Conservation (phyloP, 2,113 vertebrate species). For the Phylloscopus trochiloides region DNA sequence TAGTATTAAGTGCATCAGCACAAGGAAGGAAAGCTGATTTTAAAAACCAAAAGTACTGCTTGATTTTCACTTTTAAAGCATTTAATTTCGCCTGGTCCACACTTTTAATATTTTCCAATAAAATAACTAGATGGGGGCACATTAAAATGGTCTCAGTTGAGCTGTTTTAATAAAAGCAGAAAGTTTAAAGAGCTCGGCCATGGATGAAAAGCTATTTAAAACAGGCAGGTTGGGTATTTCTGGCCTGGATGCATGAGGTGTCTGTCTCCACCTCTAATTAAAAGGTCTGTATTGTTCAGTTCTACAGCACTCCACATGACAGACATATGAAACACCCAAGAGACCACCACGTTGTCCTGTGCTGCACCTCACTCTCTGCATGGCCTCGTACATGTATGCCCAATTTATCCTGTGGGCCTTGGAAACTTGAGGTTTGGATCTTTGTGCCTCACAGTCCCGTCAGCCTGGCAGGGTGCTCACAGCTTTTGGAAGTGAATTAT, state of each 20-base stretch:
- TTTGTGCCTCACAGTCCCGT: background rate
- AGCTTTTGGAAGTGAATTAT: background rate
- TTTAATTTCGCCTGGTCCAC: slow-evolving; percentile 57
- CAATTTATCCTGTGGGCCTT: background rate
- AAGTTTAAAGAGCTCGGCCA: slow-evolving; percentile 66
- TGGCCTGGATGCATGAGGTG: slow-evolving; percentile 43
- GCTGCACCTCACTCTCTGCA: background rate
- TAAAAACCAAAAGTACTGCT: slow-evolving; percentile 33
- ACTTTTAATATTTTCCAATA: slow-evolving; percentile 65
- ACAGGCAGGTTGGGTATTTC: slow-evolving; percentile 46
- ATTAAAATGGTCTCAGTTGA: slow-evolving; percentile 68
- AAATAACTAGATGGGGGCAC: slow-evolving; percentile 61
- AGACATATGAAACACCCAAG: background rate
- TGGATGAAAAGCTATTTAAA: slow-evolving; percentile 69
- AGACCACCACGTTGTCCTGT: background rate
- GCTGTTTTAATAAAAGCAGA: slow-evolving; percentile 69
- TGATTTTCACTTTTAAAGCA: slow-evolving; percentile 60
- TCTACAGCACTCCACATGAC: background rate
- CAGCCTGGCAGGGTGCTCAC: background rate
- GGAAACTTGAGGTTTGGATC: background rate
- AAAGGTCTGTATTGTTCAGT: slow-evolving; percentile 53
- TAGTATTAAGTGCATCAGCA: slow-evolving; percentile 39
- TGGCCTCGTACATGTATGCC: accelerated
- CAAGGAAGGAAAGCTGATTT: slow-evolving; percentile 14
- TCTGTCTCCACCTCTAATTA: slow-evolving; percentile 61